Evolutionary conservation across 2,888 invertebrate species (phyloP).

Genomic region (Pharmacophagus antenor): DNA sequence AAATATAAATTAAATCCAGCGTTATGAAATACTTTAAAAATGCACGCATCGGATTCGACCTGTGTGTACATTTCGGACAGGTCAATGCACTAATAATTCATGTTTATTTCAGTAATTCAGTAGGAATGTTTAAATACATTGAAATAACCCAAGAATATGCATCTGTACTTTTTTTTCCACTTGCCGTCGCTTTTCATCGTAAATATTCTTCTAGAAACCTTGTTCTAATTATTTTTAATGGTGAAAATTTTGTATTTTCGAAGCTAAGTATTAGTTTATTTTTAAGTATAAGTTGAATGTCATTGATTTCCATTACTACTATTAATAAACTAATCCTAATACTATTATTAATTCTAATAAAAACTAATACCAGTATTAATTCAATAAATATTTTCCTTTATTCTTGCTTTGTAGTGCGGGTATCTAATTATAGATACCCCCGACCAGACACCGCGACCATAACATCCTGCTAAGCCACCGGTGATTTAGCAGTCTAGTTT

Average conservation of each 20-base stretch:
- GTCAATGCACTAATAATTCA: slow-evolving; percentile 22
- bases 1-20: neutral
- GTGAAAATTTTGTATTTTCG: neutral
- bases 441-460: too few species aligned
- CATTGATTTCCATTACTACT: too few species aligned
- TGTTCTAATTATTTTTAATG: neutral
- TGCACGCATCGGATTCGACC: neutral
- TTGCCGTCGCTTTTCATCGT: neutral
- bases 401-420: too few species aligned
- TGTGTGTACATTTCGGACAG: slow-evolving; percentile 1
- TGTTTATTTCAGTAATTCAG: slow-evolving; percentile 18
- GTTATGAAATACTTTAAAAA: slow-evolving; percentile 5
- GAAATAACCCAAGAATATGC: slow-evolving; percentile 13
- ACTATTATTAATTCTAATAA: too few species aligned
- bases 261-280: neutral
- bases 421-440: too few species aligned
- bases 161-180: neutral
- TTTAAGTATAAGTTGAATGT: too few species aligned
- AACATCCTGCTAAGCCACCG: too few species aligned
- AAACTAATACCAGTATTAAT: too few species aligned
- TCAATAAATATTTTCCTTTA: too few species aligned
- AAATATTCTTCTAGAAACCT: neutral
- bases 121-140: slow-evolving; percentile 6
- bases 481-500: too few species aligned
- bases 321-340: too few species aligned